Evolutionary conservation across 2,888 invertebrate species (phyloP).

Genomic region (Diloba caeruleocephala): DNA sequence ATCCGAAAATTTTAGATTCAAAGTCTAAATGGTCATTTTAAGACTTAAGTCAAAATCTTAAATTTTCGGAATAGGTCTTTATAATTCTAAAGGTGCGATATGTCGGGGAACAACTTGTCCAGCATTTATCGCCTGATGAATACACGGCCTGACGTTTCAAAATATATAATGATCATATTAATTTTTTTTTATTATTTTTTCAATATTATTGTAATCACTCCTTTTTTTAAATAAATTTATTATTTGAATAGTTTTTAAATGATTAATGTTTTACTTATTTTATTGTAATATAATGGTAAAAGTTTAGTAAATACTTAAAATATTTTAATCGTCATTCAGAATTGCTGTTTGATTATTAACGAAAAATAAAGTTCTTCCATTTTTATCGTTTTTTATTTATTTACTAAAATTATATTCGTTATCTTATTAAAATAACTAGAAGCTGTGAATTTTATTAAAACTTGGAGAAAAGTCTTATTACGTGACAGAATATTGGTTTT

Average conservation of each 20-base stretch:
- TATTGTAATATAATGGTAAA: not conserved
- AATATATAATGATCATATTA: too few species aligned
- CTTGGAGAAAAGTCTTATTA: conserved; percentile 16
- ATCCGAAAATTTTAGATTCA: too few species aligned
- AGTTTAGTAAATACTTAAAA: not conserved
- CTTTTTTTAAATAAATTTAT: not conserved
- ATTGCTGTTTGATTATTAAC: not conserved
- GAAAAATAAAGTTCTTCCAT: not conserved
- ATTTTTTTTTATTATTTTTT: too few species aligned
- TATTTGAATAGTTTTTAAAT: not conserved
- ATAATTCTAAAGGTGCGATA: too few species aligned
- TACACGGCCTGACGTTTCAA: too few species aligned
- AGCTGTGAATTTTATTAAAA: conserved; percentile 1
- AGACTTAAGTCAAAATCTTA: too few species aligned
- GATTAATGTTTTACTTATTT: not conserved
- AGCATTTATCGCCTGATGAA: too few species aligned
- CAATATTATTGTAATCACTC: not conserved
- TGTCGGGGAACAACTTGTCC: too few species aligned
- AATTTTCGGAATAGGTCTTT: too few species aligned
- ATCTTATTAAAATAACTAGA: conserved; percentile 1
- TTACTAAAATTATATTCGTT: not conserved
- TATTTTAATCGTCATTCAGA: not conserved
- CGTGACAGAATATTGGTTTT: conserved; percentile 41
- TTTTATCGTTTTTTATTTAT: not conserved
- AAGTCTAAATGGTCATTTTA: too few species aligned